Evolutionary conservation across 2,888 invertebrate species (phyloP).

Genomic region (Geophilus truncorum): DNA sequence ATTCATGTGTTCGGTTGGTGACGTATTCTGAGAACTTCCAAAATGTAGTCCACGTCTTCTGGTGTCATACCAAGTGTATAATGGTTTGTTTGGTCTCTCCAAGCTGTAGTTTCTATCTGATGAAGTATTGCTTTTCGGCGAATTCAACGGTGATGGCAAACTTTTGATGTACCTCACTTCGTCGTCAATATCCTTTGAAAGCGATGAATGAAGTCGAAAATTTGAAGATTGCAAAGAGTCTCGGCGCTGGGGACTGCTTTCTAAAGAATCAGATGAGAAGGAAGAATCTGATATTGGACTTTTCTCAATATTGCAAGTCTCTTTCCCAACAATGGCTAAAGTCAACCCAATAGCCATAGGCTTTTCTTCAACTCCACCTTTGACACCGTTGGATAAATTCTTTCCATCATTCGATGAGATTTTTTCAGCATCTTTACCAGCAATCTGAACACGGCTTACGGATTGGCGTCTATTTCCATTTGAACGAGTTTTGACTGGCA

Average conservation of each 20-base stretch:
- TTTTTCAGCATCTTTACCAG: neutral
- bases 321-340: neutral
- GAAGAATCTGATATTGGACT: neutral
- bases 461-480: neutral
- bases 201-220: neutral
- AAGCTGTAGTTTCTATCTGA: neutral
- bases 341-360: neutral
- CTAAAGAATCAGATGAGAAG: neutral
- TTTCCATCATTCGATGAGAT: too few species aligned
- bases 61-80: slow-evolving; percentile 30
- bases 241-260: neutral
- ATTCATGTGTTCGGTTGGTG: neutral
- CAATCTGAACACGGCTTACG: neutral
- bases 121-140: neutral
- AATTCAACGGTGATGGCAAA: neutral
- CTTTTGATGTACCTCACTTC: neutral
- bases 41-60: neutral
- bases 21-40: neutral
- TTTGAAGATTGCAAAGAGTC: neutral
- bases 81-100: neutral
- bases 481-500: neutral
- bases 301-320: neutral
- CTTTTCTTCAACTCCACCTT: neutral
- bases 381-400: neutral
- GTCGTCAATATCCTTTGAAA: neutral